Conservation (phyloP, 2,113 vertebrate genomes). For the Clarias gariepinus region DNA sequence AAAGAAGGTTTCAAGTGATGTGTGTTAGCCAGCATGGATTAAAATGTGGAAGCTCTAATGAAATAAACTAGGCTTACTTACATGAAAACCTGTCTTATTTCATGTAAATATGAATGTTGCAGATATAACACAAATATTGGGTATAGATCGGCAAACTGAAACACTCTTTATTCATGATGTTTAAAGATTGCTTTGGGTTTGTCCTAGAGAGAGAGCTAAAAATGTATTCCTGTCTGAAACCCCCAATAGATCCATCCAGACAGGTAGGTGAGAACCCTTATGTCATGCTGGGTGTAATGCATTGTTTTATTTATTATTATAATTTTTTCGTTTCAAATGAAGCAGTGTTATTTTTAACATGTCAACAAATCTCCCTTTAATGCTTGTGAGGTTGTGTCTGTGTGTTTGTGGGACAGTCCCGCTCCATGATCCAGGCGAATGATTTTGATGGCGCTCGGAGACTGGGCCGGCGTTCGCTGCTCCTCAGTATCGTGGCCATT, state of each 20-base stretch:
- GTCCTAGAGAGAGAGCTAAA: too few relatives aligned
- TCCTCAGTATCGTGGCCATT: slow-evolving; percentile 81
- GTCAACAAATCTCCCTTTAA: neutral
- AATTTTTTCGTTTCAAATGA: neutral
- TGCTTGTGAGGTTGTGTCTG: slow-evolving; percentile 1
- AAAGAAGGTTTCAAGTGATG: neutral
- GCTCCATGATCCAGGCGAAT: slow-evolving; percentile 78
- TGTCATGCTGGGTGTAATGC: neutral
- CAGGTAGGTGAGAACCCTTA: neutral
- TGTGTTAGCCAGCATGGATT: neutral
- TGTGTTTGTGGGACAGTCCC: slow-evolving; percentile 68
- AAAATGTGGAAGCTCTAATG: neutral
- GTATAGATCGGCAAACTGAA: neutral
- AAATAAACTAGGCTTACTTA: neutral
- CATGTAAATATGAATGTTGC: too few relatives aligned
- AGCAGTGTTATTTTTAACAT: neutral
- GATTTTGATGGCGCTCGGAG: slow-evolving; percentile 78
- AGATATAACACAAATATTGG: neutral
- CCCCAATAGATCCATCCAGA: neutral
- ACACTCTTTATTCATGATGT: neutral
- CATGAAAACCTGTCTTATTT: neutral
- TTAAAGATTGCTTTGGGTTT: neutral
- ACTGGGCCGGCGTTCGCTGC: slow-evolving; percentile 79
- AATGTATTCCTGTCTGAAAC: neutral
- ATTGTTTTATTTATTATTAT: too few relatives aligned